phyloP scores from a whole-genome alignment of 2,797 vertebrate genomes.

The Esox lucius region DNA sequence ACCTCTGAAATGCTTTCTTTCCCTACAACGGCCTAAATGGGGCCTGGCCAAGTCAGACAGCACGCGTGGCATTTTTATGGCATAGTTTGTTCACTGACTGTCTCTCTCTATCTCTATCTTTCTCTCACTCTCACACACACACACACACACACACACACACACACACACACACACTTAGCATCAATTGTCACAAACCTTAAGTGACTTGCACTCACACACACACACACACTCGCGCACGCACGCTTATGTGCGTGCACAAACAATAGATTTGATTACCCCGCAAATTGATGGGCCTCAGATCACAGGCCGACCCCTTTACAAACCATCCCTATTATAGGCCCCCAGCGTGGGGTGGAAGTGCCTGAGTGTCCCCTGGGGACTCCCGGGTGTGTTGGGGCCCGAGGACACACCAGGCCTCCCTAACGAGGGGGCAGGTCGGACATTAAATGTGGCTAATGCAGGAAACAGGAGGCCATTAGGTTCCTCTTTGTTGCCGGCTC shows the following conservation, averaged over 20 bases:
- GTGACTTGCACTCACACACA: slow-evolving; percentile 21
- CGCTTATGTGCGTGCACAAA: slow-evolving; percentile 37
- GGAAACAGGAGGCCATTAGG: slow-evolving; percentile 78
- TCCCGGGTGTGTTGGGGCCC: slow-evolving; percentile 13
- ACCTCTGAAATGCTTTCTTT: slow-evolving; percentile 66
- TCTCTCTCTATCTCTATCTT: too few relatives aligned
- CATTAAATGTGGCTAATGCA: slow-evolving; percentile 79
- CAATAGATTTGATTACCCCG: slow-evolving; percentile 66
- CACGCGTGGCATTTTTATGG: slow-evolving; percentile 77
- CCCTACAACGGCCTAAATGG: slow-evolving; percentile 56
- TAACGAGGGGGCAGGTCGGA: slow-evolving; percentile 75
- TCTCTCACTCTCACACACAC: too few relatives aligned
- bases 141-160: slow-evolving; percentile 49
- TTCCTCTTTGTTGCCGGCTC: slow-evolving; percentile 67
- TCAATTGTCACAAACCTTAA: slow-evolving; percentile 34
- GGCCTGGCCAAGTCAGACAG: slow-evolving; percentile 69
- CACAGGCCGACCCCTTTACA: slow-evolving; percentile 59
- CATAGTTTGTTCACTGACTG: slow-evolving; percentile 43
- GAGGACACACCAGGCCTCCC: slow-evolving; percentile 53
- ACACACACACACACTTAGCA: slow-evolving; percentile 32
- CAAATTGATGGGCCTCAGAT: slow-evolving; percentile 64
- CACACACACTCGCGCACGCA: slow-evolving; percentile 16
- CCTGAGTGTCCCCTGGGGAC: slow-evolving; percentile 48
- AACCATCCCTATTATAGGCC: slow-evolving; percentile 63
- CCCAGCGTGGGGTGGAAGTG: slow-evolving; percentile 69